A percentile compares a stretch with the other conserved stretches of the same genome.
Conservation (phyloP, 1,140 invertebrate species). For the Ostrea denselamellosa region DNA sequence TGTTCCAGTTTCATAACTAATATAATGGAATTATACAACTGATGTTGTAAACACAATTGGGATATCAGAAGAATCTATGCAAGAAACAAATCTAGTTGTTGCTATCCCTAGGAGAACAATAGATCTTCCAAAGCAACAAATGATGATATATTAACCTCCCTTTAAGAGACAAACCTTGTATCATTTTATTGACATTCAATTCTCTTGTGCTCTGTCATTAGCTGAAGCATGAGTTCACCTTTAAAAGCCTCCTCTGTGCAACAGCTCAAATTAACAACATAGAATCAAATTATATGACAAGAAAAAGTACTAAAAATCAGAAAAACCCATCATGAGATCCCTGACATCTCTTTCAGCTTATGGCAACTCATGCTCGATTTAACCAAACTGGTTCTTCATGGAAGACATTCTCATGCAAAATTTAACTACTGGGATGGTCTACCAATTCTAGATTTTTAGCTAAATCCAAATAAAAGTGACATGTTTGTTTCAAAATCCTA, state of each 20-base stretch:
- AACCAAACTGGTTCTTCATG: neutral
- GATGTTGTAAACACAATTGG: neutral
- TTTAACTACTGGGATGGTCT: neutral
- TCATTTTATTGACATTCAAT: neutral
- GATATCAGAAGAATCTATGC: neutral
- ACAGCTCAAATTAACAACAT: neutral
- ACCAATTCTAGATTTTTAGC: neutral
- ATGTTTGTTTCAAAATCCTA: constrained; percentile 25
- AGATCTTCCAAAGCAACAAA: neutral
- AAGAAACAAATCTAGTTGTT: neutral
- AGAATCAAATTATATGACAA: neutral
- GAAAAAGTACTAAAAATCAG: neutral
- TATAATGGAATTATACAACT: neutral
- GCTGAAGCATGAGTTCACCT: neutral
- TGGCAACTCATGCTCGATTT: neutral
- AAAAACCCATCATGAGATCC: neutral
- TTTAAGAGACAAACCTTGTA: neutral
- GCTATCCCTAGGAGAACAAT: neutral
- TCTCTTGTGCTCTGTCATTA: neutral
- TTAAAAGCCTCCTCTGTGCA: neutral
- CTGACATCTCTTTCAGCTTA: neutral
- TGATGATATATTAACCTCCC: neutral
- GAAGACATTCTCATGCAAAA: neutral
- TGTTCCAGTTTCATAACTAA: too few relatives aligned
- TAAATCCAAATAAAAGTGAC: neutral